A percentile compares a stretch with the other conserved stretches of the same genome.
These are phyloP conservation scores for Lonchura striata DNA, from an alignment of 2,113 vertebrate genomes.

Conservation along the genomic window DNA sequence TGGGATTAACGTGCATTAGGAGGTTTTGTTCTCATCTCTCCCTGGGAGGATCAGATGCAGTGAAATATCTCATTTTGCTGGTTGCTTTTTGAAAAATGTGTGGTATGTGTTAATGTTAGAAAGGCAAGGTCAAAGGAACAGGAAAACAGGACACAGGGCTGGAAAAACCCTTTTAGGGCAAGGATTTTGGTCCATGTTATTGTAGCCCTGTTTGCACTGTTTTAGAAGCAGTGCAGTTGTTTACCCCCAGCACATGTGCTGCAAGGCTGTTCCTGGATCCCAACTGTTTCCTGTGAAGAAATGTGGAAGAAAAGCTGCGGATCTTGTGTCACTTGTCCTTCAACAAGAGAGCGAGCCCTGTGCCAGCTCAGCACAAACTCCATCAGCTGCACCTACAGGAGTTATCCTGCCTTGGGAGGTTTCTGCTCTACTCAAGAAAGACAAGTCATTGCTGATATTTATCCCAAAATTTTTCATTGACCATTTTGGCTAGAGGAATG, in stretches of 20 bases:
- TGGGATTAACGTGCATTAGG: slow-evolving; percentile 38
- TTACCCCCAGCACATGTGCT: slow-evolving; percentile 12
- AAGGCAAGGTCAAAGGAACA: slow-evolving; percentile 55
- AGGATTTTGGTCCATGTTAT: background rate
- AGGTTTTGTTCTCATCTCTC: slow-evolving; percentile 54
- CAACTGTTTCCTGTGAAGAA: slow-evolving; percentile 3
- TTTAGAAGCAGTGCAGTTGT: slow-evolving; percentile 1
- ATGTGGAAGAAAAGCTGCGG: background rate
- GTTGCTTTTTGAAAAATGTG: slow-evolving; percentile 37
- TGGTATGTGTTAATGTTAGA: slow-evolving; percentile 51
- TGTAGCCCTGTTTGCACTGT: background rate
- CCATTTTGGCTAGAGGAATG: background rate
- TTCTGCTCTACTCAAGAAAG: background rate
- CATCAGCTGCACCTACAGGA: background rate
- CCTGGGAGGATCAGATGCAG: slow-evolving; percentile 43
- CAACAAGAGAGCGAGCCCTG: background rate
- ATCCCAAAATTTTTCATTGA: background rate
- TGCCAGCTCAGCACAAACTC: background rate
- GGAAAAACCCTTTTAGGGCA: background rate
- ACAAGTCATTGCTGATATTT: background rate
- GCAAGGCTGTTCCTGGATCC: background rate
- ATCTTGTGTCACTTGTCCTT: background rate
- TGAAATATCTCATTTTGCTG: slow-evolving; percentile 48
- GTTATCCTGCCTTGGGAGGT: background rate
- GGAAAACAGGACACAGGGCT: background rate